These are phyloP conservation scores for Boloria selene DNA, from an alignment of 2,888 invertebrate species.

Conservation along the genomic window DNA sequence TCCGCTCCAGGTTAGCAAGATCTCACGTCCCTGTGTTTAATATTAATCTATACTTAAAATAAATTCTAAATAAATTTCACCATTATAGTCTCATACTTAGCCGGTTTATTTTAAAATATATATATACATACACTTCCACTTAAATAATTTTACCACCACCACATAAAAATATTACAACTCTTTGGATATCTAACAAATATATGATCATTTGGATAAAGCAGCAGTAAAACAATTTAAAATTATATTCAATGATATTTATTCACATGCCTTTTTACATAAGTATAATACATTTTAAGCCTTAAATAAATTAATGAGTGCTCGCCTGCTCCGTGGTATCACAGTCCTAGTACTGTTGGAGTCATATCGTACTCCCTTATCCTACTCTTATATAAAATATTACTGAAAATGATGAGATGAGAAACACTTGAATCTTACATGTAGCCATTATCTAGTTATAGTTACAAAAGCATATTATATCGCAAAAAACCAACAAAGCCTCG, in stretches of 20 bases:
- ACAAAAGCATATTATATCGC: slow-evolving; percentile 28
- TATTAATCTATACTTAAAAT: too few relatives aligned
- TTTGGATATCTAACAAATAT: neutral
- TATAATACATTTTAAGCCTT: slow-evolving; percentile 54
- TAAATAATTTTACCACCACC: too few relatives aligned
- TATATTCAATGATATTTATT: slow-evolving; percentile 55
- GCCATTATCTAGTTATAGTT: slow-evolving; percentile 31
- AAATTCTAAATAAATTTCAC: too few relatives aligned
- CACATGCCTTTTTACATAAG: slow-evolving; percentile 67
- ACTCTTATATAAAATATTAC: slow-evolving; percentile 25
- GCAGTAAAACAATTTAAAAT: slow-evolving; percentile 34
- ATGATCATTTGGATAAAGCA: slow-evolving; percentile 3
- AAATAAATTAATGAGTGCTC: slow-evolving; percentile 63
- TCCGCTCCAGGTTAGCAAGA: too few relatives aligned
- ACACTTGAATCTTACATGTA: slow-evolving; percentile 24
- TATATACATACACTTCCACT: too few relatives aligned
- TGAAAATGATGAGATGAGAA: slow-evolving; percentile 21
- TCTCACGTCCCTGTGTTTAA: too few relatives aligned
- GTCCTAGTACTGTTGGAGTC: slow-evolving; percentile 48
- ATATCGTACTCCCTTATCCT: slow-evolving; percentile 21
- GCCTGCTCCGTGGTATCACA: slow-evolving; percentile 72
- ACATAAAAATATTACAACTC: too few relatives aligned
- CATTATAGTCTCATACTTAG: too few relatives aligned
- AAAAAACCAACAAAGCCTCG: slow-evolving; percentile 33
- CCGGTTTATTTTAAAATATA: too few relatives aligned